Percentiles rank a stretch among this genome's conserved stretches.
Evolutionary conservation across 2,113 vertebrate genomes (phyloP).

Genomic region (Amphiprion percula): DNA sequence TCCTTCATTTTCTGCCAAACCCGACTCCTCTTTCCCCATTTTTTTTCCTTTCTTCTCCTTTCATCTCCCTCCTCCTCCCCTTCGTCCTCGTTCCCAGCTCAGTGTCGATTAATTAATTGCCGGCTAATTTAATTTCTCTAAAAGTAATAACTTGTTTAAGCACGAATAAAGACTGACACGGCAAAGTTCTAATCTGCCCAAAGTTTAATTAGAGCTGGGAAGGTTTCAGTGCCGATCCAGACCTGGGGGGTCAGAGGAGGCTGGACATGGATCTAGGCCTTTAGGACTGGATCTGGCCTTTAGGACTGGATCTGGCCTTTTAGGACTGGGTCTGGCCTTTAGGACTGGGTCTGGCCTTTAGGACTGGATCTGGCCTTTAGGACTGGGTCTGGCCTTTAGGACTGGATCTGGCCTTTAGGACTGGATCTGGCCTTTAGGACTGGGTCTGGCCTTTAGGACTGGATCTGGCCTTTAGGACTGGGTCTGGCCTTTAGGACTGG

Average conservation of each 20-base stretch:
- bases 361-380: too few species aligned
- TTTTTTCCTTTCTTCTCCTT: background rate
- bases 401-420: too few species aligned
- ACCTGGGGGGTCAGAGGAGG: conserved; percentile 63
- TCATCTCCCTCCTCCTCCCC: conserved; percentile 22
- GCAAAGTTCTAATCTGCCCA: conserved; percentile 86
- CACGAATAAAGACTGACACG: conserved; percentile 86
- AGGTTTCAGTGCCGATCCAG: conserved; percentile 74
- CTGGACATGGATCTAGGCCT: background rate
- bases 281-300: conserved; percentile 25
- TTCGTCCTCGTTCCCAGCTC: conserved; percentile 73
- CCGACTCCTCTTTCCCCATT: background rate
- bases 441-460: too few species aligned
- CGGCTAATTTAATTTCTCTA: conserved; percentile 87
- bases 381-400: too few species aligned
- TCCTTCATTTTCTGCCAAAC: conserved; percentile 69
- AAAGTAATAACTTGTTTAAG: conserved; percentile 88
- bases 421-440: too few species aligned
- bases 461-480: too few species aligned
- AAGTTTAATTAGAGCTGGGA: conserved; percentile 84
- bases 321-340: too few species aligned
- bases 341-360: too few species aligned
- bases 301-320: too few species aligned
- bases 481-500: too few species aligned
- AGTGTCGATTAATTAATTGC: conserved; percentile 87